These are phyloP conservation scores for Xestia xanthographa DNA, from an alignment of 2,888 invertebrate species.

Conservation along the genomic window DNA sequence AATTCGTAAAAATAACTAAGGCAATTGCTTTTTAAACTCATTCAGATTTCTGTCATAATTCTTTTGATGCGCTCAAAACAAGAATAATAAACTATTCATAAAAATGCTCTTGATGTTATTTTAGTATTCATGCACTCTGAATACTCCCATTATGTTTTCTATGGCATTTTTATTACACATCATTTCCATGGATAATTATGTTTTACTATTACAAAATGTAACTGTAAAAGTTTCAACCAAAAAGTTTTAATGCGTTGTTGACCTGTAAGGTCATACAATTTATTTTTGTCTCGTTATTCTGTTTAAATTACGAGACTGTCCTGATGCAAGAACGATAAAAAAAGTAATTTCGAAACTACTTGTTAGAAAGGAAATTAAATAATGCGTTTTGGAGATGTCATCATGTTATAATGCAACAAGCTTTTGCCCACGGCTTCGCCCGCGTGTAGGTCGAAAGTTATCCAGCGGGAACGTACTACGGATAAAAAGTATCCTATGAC, in stretches of 20 bases:
- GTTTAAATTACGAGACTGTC: conserved; percentile 24
- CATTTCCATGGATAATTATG: conserved; percentile 42
- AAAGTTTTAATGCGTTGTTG: conserved; percentile 32
- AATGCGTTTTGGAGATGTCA: background rate
- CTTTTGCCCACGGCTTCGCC: background rate
- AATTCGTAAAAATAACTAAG: conserved; percentile 18
- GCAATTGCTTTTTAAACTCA: conserved; percentile 20
- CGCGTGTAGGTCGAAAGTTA: background rate
- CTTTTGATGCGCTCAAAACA: conserved; percentile 52
- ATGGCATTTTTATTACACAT: conserved; percentile 49
- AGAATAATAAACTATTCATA: conserved; percentile 45
- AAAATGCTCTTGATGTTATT: conserved; percentile 51
- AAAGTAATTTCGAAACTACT: conserved; percentile 36
- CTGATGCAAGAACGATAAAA: conserved; percentile 40
- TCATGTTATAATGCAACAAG: background rate
- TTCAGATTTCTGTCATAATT: conserved; percentile 47
- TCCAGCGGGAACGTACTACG: background rate
- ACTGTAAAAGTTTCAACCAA: conserved; percentile 43
- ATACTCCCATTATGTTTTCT: conserved; percentile 42
- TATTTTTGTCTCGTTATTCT: conserved; percentile 43
- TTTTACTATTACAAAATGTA: conserved; percentile 58
- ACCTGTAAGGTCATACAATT: conserved; percentile 61
- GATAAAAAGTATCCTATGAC: background rate
- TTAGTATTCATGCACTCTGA: conserved; percentile 46
- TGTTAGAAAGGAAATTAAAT: conserved; percentile 11